Percentiles rank a stretch among this genome's conserved stretches.
phyloP scores from a whole-genome alignment of 64 coral and sea anemone genomes.

The Platygyra sinensis region DNA sequence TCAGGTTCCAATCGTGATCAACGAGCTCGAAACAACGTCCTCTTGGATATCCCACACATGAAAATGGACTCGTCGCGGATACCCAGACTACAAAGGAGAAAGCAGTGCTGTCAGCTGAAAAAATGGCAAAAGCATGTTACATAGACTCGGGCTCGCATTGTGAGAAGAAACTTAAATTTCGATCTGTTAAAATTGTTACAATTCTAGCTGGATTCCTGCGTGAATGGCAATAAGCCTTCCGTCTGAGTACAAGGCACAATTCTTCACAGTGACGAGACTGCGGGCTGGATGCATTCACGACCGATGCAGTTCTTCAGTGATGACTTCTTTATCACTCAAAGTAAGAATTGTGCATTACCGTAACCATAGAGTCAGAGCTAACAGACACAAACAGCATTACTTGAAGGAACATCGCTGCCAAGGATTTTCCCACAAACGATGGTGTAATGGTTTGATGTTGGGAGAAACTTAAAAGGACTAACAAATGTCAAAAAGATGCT shows the following conservation, averaged over 20 bases:
- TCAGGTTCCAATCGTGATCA: background rate
- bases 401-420: background rate
- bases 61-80: background rate
- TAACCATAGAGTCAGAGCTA: background rate
- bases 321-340: background rate
- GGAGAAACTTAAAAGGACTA: background rate
- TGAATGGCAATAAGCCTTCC: background rate
- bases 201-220: background rate
- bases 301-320: no score
- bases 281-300: background rate
- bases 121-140: background rate
- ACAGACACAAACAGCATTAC: background rate
- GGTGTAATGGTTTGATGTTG: no score
- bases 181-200: background rate
- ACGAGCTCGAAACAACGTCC: background rate
- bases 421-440: background rate
- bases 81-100: background rate
- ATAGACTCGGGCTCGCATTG: background rate
- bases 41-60: background rate
- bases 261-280: background rate
- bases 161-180: background rate
- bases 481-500: conserved; percentile 10
- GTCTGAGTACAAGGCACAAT: background rate
- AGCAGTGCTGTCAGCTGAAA: background rate
- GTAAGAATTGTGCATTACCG: background rate